Conservation (phyloP, 2,113 vertebrate species). For the Oreochromis niloticus region DNA sequence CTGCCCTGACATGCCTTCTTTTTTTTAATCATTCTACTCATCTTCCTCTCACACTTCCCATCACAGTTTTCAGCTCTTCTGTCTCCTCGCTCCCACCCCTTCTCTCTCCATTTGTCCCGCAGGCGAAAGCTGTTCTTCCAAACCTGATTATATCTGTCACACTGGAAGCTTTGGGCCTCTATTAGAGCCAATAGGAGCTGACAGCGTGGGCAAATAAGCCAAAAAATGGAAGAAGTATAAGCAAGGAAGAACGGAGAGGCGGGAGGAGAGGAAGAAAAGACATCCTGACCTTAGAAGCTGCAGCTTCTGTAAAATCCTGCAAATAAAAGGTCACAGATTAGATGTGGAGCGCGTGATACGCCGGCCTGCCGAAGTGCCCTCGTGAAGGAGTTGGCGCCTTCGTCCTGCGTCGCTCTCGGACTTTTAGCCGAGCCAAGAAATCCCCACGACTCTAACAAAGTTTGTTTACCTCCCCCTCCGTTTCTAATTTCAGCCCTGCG, state of each 20-base stretch:
- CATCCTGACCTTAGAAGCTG: not conserved
- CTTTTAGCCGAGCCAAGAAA: not conserved
- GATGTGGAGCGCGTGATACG: not conserved
- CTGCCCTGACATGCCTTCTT: not conserved
- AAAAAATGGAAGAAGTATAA: not conserved
- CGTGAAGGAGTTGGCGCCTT: not conserved
- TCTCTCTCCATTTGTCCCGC: not conserved
- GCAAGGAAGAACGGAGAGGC: not conserved
- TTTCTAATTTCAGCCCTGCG: not conserved
- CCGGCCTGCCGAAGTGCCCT: not conserved
- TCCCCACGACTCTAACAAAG: not conserved
- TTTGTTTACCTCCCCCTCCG: not conserved
- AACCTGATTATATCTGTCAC: slow-evolving; percentile 30
- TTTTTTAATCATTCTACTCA: not conserved
- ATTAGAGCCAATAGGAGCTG: slow-evolving; percentile 2
- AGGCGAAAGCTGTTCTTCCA: not conserved
- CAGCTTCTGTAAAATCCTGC: not conserved
- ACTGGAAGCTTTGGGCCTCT: not conserved
- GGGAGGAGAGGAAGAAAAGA: not conserved
- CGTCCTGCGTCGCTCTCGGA: not conserved
- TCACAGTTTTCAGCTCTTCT: not conserved
- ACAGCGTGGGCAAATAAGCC: not conserved
- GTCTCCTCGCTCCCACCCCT: not conserved
- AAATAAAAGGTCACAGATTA: not conserved
- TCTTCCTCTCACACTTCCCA: not conserved